Percentiles rank a stretch among this genome's conserved stretches.
phyloP scores from a whole-genome alignment of 2,888 invertebrate species.

The Anagyrus pseudococci region DNA sequence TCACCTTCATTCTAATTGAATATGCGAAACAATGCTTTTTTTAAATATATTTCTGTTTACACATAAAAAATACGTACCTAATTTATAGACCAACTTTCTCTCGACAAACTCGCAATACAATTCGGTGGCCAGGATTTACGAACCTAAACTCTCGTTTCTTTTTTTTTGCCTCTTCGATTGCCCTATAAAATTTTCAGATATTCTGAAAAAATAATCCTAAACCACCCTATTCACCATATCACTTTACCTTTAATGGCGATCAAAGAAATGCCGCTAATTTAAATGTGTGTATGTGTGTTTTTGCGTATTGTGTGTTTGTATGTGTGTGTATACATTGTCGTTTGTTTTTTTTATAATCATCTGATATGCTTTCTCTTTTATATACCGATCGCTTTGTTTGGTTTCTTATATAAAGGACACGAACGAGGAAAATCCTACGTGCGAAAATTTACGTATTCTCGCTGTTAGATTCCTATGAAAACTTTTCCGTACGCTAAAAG shows the following conservation, averaged over 20 bases:
- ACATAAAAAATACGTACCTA: conserved; percentile 26
- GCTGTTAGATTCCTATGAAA: conserved; percentile 20
- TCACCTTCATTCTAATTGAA: conserved; percentile 24
- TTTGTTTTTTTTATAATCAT: conserved; percentile 12
- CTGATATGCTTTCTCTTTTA: conserved; percentile 35
- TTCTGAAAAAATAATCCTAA: too few relatives aligned
- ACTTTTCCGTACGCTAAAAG: conserved; percentile 21
- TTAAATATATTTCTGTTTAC: conserved; percentile 11
- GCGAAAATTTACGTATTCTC: conserved; percentile 23
- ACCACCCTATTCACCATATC: too few relatives aligned
- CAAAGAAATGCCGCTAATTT: conserved; percentile 20
- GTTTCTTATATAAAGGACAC: conserved; percentile 14
- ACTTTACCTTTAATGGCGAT: conserved; percentile 13
- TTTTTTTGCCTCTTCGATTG: conserved; percentile 7
- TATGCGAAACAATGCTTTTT: conserved; percentile 23
- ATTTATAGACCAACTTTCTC: too few relatives aligned
- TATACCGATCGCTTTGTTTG: conserved; percentile 18
- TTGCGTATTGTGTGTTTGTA: background rate
- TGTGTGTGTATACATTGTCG: background rate
- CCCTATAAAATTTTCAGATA: conserved; percentile 6
- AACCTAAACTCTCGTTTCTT: conserved; percentile 12
- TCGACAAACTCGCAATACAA: too few relatives aligned
- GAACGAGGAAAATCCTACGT: conserved; percentile 23
- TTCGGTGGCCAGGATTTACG: too few relatives aligned
- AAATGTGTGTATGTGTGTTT: conserved; percentile 8